Conservation (phyloP, 2,888 invertebrate genomes). For the Coremacera marginata region DNA sequence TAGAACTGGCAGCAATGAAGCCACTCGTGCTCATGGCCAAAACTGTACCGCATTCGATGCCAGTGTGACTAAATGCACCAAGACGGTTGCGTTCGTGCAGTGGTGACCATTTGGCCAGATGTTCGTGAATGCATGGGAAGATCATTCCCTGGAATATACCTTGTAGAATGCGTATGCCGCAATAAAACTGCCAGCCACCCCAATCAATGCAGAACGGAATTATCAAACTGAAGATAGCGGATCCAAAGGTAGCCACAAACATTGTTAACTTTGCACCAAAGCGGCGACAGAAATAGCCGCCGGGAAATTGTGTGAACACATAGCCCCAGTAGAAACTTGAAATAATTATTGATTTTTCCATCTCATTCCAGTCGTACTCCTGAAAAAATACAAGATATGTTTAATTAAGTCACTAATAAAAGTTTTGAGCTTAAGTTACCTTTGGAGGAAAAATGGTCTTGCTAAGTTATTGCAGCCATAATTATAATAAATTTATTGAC, state of each 20-base stretch:
- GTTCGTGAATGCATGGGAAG: constrained; percentile 76
- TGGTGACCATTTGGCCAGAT: constrained; percentile 79
- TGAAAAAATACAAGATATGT: constrained; percentile 45
- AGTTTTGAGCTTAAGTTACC: too few relatives aligned
- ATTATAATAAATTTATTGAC: constrained; percentile 32
- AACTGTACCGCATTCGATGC: constrained; percentile 77
- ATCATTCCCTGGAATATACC: constrained; percentile 78
- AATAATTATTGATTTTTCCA: constrained; percentile 73
- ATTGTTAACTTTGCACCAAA: constrained; percentile 78
- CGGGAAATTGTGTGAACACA: constrained; percentile 74
- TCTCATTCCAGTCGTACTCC: constrained; percentile 70
- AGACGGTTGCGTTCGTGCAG: constrained; percentile 74
- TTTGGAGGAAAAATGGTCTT: not conserved
- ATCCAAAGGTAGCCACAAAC: constrained; percentile 73
- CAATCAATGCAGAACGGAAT: constrained; percentile 77
- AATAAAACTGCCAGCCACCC: constrained; percentile 75
- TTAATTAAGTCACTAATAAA: too few relatives aligned
- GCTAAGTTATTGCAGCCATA: too few relatives aligned
- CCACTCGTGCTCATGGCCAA: constrained; percentile 76
- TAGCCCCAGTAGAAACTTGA: constrained; percentile 88
- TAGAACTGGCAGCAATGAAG: constrained; percentile 71
- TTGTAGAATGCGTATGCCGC: constrained; percentile 74
- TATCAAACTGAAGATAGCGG: constrained; percentile 75
- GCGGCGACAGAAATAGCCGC: constrained; percentile 78
- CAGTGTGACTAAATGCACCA: constrained; percentile 73